A percentile compares a stretch with the other conserved stretches of the same genome.
These are phyloP conservation scores for Pyrgilauda ruficollis DNA, from an alignment of 2,113 vertebrate genomes.

Conservation along the genomic window DNA sequence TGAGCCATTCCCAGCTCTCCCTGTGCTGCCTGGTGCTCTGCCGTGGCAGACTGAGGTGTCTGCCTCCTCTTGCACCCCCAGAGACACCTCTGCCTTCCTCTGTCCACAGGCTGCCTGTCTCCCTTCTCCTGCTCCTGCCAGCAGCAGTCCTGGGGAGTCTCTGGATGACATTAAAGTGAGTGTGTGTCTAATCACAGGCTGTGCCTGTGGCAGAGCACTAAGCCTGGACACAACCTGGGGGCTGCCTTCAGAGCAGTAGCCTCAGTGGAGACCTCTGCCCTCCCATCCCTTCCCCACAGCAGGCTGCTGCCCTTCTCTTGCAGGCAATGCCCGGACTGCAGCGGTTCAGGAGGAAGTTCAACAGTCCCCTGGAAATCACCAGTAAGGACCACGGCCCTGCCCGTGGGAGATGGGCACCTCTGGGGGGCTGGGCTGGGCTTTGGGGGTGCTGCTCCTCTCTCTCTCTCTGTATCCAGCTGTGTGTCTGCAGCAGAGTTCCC, in stretches of 20 bases:
- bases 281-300: not conserved
- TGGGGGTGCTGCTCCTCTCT: not conserved
- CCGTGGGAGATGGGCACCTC: fast-evolving
- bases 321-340: not conserved
- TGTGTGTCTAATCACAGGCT: not conserved
- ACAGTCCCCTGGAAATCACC: not conserved
- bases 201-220: fast-evolving
- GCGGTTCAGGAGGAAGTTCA: constrained; percentile 55
- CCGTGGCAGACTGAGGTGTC: fast-evolving
- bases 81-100: not conserved
- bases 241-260: not conserved
- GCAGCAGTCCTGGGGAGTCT: not conserved
- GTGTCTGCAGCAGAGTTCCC: not conserved
- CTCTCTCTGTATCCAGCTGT: not conserved
- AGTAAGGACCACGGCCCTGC: not conserved
- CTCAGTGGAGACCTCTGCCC: not conserved
- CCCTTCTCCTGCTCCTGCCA: not conserved
- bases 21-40: not conserved
- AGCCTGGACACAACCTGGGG: not conserved
- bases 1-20: not conserved
- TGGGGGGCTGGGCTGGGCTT: not conserved
- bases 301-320: not conserved
- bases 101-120: constrained; percentile 44
- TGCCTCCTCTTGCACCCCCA: not conserved
- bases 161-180: constrained; percentile 5